Base-by-base conservation (phyloP, 2,113 vertebrate species). In the Actenoides lindsayi region DNA sequence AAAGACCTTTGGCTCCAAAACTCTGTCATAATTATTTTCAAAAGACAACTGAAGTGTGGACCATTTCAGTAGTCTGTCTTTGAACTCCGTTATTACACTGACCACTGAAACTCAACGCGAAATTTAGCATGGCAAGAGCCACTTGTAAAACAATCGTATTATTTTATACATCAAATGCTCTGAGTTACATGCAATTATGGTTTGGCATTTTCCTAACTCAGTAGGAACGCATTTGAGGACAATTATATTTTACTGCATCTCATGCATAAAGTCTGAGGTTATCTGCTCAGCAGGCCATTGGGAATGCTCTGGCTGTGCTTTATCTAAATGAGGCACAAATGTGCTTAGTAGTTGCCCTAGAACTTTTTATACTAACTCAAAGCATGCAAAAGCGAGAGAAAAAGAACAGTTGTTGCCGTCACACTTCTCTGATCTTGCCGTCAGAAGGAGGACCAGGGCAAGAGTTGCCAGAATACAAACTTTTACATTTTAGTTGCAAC, bases 51-150 rank as follows among this genome's bases (percentile, higher is more conserved):
- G 82, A 90, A 95, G 89, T 10, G 42, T 67, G 89, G 90, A 91
- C 79, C 89, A 76, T 60, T 63, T 62, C 44, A 69, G 64, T 73
- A 69, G 42, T 87, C 81, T 56, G 41, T 82, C 95, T 92, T 97
- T 75, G 77, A 96, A 82, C 42, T 92, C 84, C 18, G 42, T 87
- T 83, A 57, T 50, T 81, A 87, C 30, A 51, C 60, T 87, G 64
- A 94, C 94, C 84, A 80, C 94, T 87, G 88, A 96, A 97, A 94
- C 76, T 84, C 75, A 85, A 91, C 15, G 35, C 75, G 75, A 94
- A 92, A 93, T 92, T 87, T 87, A 97, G 94, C 96, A 96, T 96
- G 95, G 95, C 95, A 94, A 94, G 74, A 94, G 71, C 80, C 64
- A 93, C 68, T 89, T 90, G 83, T 90, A 93, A 93, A 95, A 69